Evolutionary conservation across 2,113 vertebrate species (phyloP).

Genomic region (Semicossyphus pulcher): DNA sequence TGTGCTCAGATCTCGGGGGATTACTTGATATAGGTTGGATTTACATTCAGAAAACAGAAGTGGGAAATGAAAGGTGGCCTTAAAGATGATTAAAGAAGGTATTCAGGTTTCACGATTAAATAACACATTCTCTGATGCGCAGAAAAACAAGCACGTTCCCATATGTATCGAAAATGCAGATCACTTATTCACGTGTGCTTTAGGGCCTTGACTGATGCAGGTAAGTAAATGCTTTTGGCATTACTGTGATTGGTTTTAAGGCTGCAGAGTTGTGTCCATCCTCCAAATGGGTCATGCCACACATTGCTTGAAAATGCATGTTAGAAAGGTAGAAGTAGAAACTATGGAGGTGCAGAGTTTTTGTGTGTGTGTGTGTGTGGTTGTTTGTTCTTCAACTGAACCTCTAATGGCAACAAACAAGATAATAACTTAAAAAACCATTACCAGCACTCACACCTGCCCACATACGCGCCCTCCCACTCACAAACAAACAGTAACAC

Average conservation of each 20-base stretch:
- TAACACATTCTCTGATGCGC: too few species aligned
- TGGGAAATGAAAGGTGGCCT: too few species aligned
- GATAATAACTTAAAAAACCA: conserved; percentile 16
- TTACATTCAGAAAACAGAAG: too few species aligned
- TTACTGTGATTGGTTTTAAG: conserved; percentile 7
- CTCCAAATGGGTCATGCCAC: background rate
- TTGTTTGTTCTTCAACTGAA: too few species aligned
- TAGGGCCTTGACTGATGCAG: background rate
- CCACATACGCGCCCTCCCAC: conserved; percentile 10
- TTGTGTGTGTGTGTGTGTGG: background rate
- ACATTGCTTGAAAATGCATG: background rate
- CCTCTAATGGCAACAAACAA: conserved; percentile 16
- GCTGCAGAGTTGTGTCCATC: conserved; percentile 10
- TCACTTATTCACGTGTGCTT: background rate
- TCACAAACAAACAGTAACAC: conserved; percentile 7
- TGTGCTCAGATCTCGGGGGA: background rate
- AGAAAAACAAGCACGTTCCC: conserved; percentile 1
- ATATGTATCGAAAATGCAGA: conserved; percentile 19
- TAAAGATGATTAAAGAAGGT: too few species aligned
- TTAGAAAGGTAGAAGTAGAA: too few species aligned
- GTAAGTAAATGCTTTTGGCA: conserved; percentile 2
- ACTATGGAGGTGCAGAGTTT: too few species aligned
- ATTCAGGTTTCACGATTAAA: too few species aligned
- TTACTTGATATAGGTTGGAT: background rate
- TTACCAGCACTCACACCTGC: conserved; percentile 19